Evolutionary conservation across 2,113 vertebrate species (phyloP), one percentile per base, ranked within the genome.

Genomic region (Pelodiscus sinensis): DNA sequence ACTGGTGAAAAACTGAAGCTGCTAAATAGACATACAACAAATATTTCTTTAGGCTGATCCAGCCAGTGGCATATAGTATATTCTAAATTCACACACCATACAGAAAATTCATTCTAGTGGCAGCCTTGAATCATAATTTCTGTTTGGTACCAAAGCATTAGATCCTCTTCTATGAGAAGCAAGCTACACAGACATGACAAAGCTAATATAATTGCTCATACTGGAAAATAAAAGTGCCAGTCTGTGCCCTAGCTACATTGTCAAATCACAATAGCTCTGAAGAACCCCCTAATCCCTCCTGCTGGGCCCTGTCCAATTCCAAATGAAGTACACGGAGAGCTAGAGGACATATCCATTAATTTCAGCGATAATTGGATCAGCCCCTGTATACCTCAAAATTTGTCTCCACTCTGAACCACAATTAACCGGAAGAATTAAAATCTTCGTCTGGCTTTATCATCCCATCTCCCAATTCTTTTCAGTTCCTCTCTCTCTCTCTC

Each of bases 11-110:
- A 93, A 94, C 78, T 4, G 68, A 82, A 89, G 87, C 93, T 96
- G 96, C 68, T 96, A 93, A 90, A 91, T 80, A 81, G 92, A 82
- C 88, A 95, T 94, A 93, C 90, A 95, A 71, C 78, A 96, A 96
- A 86, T 82, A 92, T 94, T 96, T 94, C 85, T 84, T 82, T 84
- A 93, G 96, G 90, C 68, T 88, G 60, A 75, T 84, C 88, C 27
- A 90, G 85, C 85, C 16, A 0, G 88, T 92, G 94, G 82, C 81
- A 92, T 87, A 85, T 27, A 81, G 19, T 38, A 81, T 21, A 38
- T 78, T 90, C 91, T 79, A 86, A 96, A 94, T 90, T 92, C 81
- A 29, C 31, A 91, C 19, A 92, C 90, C 79, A 93, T 94, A 51
- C 90, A 91, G 87, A 79, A 89, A 86, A 82, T 78, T 82, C 85